Evolutionary conservation across 2,888 invertebrate genomes (phyloP).

Genomic region (Orchestes rusci): DNA sequence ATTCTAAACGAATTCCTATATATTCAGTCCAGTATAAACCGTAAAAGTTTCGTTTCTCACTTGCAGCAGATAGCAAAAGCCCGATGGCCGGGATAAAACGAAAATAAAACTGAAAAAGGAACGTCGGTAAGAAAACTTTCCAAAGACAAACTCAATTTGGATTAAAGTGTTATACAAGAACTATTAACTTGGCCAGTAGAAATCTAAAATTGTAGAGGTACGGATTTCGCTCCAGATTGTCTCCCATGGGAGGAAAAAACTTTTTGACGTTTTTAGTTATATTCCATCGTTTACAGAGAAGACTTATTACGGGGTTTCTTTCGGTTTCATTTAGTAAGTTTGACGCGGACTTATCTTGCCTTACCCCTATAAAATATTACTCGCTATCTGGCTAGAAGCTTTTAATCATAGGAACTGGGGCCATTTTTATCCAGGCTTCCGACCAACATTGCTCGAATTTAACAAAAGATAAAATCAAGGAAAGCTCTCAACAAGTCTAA

Average conservation of each 20-base stretch:
- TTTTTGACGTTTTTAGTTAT: slow-evolving; percentile 23
- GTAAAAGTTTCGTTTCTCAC: too few relatives aligned
- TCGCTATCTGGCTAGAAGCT: too few relatives aligned
- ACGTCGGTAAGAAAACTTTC: slow-evolving; percentile 30
- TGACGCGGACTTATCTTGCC: slow-evolving; percentile 11
- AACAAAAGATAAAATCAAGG: too few relatives aligned
- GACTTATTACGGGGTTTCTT: slow-evolving; percentile 17
- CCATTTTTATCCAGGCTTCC: too few relatives aligned
- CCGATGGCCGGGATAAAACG: neutral
- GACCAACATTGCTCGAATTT: too few relatives aligned
- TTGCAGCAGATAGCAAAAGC: too few relatives aligned
- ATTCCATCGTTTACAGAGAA: slow-evolving; percentile 22
- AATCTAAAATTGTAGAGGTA: slow-evolving; percentile 22
- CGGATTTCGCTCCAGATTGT: slow-evolving; percentile 19
- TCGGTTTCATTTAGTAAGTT: slow-evolving; percentile 17
- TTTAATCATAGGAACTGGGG: too few relatives aligned
- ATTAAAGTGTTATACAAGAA: slow-evolving; percentile 38
- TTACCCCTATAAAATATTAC: slow-evolving; percentile 6
- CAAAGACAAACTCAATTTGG: slow-evolving; percentile 39
- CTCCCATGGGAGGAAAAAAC: slow-evolving; percentile 18
- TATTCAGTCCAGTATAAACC: too few relatives aligned
- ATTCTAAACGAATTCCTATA: too few relatives aligned
- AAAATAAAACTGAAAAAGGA: slow-evolving; percentile 1
- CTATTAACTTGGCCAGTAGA: slow-evolving; percentile 25
- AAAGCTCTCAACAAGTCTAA: too few relatives aligned